Conservation (phyloP, 2,797 vertebrate species). For the Rhyacichthys aspro region DNA sequence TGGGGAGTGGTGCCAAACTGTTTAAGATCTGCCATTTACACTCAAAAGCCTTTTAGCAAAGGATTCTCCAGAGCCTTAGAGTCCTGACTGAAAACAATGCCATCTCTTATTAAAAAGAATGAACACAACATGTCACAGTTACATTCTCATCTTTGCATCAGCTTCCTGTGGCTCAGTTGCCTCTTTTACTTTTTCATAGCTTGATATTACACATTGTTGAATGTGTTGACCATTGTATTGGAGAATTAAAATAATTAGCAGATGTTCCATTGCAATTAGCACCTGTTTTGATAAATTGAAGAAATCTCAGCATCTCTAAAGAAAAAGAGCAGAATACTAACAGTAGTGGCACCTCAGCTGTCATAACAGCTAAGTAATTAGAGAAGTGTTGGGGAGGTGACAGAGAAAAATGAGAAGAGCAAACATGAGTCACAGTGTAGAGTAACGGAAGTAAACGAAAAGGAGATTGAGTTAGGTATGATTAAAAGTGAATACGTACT, state of each 20-base stretch:
- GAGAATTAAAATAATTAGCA: no score
- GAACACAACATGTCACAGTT: neutral
- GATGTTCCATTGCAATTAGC: slow-evolving; percentile 7
- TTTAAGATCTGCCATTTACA: neutral
- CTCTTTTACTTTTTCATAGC: slow-evolving; percentile 12
- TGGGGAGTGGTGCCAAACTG: slow-evolving; percentile 28
- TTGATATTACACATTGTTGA: neutral
- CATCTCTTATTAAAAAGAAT: neutral
- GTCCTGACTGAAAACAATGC: neutral
- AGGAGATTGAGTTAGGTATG: neutral
- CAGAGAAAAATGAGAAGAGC: slow-evolving; percentile 1
- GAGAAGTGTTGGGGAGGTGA: neutral
- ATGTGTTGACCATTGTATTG: no score
- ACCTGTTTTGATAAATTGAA: neutral
- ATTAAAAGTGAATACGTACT: slow-evolving; percentile 75
- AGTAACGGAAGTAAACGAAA: neutral
- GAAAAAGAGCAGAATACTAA: neutral
- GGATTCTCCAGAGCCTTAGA: neutral
- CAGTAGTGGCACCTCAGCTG: slow-evolving; percentile 1
- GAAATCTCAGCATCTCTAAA: neutral
- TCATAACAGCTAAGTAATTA: slow-evolving; percentile 2
- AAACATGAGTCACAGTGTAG: slow-evolving; percentile 10
- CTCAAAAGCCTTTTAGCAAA: neutral
- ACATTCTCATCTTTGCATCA: slow-evolving; percentile 25
- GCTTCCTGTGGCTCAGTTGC: slow-evolving; percentile 6